A percentile compares a stretch with the other conserved stretches of the same genome.
phyloP scores from a whole-genome alignment of 2,113 vertebrate genomes.

The Edolisoma coerulescens region DNA sequence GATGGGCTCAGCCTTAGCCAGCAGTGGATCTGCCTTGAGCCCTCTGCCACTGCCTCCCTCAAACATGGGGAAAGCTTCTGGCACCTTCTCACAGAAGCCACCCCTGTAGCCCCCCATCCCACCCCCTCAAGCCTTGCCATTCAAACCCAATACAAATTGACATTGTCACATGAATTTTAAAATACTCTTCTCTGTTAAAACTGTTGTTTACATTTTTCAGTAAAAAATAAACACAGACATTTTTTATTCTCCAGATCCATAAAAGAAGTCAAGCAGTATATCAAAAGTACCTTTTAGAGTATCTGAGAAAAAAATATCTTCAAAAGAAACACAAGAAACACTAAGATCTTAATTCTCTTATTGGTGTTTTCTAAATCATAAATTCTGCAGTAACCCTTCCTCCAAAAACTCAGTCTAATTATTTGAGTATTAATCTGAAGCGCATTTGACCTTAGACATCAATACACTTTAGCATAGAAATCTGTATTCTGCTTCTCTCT shows the following conservation, averaged over 20 bases:
- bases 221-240: neutral
- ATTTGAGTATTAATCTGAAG: neutral
- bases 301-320: neutral
- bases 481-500: neutral
- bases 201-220: neutral
- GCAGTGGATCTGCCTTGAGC: rapidly evolving
- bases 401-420: neutral
- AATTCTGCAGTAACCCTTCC: neutral
- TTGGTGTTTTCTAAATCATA: neutral
- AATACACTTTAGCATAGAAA: neutral
- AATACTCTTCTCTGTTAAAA: neutral
- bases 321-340: neutral
- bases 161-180: neutral
- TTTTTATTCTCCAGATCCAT: neutral
- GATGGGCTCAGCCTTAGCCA: neutral
- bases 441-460: neutral
- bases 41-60: too few relatives aligned
- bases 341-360: neutral
- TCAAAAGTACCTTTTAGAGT: neutral
- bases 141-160: neutral
- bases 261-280: neutral
- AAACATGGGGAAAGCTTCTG: neutral
- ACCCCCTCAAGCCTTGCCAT: neutral
- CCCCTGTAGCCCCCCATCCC: too few relatives aligned
- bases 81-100: neutral